phyloP scores from a whole-genome alignment of 2,113 vertebrate species.

The Xenopus borealis region DNA sequence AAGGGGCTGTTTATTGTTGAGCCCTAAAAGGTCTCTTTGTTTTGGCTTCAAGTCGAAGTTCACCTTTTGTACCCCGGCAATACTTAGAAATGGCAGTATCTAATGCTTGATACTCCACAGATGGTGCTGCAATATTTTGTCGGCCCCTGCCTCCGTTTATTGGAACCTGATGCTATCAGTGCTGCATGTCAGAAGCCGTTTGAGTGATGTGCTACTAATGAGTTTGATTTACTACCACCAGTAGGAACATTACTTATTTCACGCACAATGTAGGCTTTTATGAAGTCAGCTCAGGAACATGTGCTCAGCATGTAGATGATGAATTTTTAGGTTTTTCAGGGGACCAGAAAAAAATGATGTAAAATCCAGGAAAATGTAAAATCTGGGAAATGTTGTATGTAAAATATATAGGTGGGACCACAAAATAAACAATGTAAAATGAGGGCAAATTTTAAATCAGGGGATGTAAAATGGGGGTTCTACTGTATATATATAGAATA shows the following conservation, averaged over 20 bases:
- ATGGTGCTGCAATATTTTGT: slow-evolving; percentile 42
- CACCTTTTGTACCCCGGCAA: slow-evolving; percentile 50
- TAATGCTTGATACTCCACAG: slow-evolving; percentile 39
- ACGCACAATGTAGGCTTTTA: slow-evolving; percentile 46
- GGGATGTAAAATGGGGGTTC: too few relatives aligned
- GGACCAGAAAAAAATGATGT: too few relatives aligned
- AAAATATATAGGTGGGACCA: too few relatives aligned
- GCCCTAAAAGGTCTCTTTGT: slow-evolving; percentile 60
- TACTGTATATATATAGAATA: too few relatives aligned
- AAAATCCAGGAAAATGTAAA: too few relatives aligned
- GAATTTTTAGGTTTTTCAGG: too few relatives aligned
- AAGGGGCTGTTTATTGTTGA: slow-evolving; percentile 49
- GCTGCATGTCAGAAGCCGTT: slow-evolving; percentile 55
- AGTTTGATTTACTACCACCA: slow-evolving; percentile 57
- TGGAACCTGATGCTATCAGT: slow-evolving; percentile 59
- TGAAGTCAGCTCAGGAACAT: slow-evolving; percentile 15
- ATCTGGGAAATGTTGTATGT: too few relatives aligned
- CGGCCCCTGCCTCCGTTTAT: slow-evolving; percentile 40
- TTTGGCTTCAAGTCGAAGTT: slow-evolving; percentile 46
- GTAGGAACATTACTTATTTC: slow-evolving; percentile 59
- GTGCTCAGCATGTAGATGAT: slow-evolving; percentile 10
- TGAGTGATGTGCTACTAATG: slow-evolving; percentile 65
- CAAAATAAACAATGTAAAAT: too few relatives aligned
- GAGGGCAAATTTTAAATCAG: too few relatives aligned
- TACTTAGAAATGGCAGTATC: slow-evolving; percentile 48